phyloP scores from a whole-genome alignment of 2,888 invertebrate genomes.

The Chromoteleia sp. region DNA sequence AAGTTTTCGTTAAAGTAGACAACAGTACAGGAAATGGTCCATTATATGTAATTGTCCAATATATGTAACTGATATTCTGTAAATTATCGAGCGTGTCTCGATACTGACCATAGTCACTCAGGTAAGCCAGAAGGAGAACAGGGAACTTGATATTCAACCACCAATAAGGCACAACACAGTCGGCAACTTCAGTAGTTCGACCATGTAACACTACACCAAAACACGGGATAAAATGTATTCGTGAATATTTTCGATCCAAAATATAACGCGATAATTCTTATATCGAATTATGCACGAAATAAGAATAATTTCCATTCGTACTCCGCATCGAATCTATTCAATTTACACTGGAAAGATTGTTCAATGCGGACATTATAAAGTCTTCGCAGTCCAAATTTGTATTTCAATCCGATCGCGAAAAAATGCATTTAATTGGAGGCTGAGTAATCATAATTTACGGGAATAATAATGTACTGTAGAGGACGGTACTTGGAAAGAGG shows the following conservation, averaged over 20 bases:
- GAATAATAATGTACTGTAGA: too few relatives aligned
- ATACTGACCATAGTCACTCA: constrained; percentile 56
- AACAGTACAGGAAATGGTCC: constrained; percentile 33
- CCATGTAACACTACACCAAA: constrained; percentile 35
- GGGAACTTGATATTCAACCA: constrained; percentile 51
- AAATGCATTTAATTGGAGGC: constrained; percentile 4
- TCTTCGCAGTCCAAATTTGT: too few relatives aligned
- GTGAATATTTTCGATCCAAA: constrained; percentile 18
- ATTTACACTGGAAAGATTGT: not conserved
- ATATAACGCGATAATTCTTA: too few relatives aligned
- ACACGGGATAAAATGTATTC: too few relatives aligned
- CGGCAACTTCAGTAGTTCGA: constrained; percentile 30
- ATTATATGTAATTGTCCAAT: constrained; percentile 46
- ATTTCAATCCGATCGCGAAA: constrained; percentile 6
- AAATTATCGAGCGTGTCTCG: constrained; percentile 62
- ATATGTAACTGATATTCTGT: constrained; percentile 62
- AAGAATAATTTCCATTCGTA: not conserved
- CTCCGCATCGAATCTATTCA: not conserved
- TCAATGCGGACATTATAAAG: too few relatives aligned
- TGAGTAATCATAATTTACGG: constrained; percentile 38
- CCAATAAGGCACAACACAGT: constrained; percentile 38
- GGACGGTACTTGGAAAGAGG: too few relatives aligned
- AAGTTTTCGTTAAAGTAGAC: constrained; percentile 4
- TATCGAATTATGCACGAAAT: too few relatives aligned
- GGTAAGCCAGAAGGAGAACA: constrained; percentile 39